Evolutionary conservation across 2,797 vertebrate species (phyloP).

Genomic region (Chloroceryle inda): DNA sequence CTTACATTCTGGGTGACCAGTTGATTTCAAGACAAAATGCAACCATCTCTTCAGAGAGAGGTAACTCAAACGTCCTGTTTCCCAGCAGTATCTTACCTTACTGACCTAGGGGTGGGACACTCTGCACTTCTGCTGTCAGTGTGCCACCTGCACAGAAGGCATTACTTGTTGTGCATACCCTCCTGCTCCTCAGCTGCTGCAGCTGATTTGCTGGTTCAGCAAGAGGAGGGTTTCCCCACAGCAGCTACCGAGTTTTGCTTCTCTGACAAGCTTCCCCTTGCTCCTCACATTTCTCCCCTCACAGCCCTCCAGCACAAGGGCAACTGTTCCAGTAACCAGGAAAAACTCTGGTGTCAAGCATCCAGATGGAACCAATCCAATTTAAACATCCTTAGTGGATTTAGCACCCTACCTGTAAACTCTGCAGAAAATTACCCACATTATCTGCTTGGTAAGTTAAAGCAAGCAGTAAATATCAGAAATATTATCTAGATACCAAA

Average conservation of each 20-base stretch:
- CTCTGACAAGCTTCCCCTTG: neutral
- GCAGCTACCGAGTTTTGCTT: neutral
- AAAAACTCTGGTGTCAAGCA: neutral
- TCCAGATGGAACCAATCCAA: neutral
- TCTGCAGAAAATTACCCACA: neutral
- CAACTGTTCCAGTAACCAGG: neutral
- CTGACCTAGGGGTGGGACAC: neutral
- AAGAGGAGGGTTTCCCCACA: neutral
- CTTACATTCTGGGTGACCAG: neutral
- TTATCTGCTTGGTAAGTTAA: neutral
- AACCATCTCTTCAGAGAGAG: neutral
- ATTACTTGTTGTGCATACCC: fast-evolving
- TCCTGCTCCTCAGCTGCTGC: neutral
- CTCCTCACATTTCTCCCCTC: fast-evolving
- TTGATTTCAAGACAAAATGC: neutral
- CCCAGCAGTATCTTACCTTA: neutral
- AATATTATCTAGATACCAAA: neutral
- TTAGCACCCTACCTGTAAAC: neutral
- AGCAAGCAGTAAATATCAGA: neutral
- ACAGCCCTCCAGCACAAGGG: neutral
- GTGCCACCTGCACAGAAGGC: neutral
- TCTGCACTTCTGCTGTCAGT: neutral
- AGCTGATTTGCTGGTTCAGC: neutral
- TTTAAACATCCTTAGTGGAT: neutral
- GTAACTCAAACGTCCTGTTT: neutral